A percentile compares a stretch with the other conserved stretches of the same genome.
Conservation (phyloP, 1,140 invertebrate species). For the Ooceraea biroi region DNA sequence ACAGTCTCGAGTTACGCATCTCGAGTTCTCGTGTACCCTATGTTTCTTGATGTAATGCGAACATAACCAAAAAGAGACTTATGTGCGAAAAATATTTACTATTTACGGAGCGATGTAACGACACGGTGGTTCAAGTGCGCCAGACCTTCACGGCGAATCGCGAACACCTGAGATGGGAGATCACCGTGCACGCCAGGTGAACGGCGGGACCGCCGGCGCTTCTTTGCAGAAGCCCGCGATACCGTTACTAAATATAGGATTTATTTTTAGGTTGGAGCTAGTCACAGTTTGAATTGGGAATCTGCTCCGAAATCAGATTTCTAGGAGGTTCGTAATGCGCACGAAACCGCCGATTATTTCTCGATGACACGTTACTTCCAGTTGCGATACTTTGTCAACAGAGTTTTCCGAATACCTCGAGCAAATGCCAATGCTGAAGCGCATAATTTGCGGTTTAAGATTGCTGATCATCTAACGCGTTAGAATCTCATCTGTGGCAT, state of each 20-base stretch:
- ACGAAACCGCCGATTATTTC: constrained; percentile 36
- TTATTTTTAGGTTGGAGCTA: constrained; percentile 84
- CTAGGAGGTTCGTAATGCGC: constrained; percentile 72
- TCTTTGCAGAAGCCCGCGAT: constrained; percentile 32
- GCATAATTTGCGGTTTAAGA: neutral
- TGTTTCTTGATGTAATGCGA: constrained; percentile 58
- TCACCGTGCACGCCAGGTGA: constrained; percentile 1
- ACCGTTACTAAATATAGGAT: constrained; percentile 81
- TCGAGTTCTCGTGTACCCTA: constrained; percentile 19
- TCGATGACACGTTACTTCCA: constrained; percentile 20
- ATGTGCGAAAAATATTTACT: constrained; percentile 70
- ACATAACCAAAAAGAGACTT: constrained; percentile 67
- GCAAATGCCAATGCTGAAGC: neutral
- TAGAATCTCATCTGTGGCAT: neutral
- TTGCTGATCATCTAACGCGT: neutral
- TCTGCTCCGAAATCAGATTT: constrained; percentile 73
- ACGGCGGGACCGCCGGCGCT: neutral
- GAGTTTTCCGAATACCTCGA: neutral
- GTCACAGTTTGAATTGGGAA: constrained; percentile 73
- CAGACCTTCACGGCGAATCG: constrained; percentile 17
- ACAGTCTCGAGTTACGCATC: constrained; percentile 33
- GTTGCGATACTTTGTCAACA: neutral
- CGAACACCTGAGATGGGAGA: constrained; percentile 56
- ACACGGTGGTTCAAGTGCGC: constrained; percentile 19
- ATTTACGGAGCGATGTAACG: constrained; percentile 66